Percentiles rank a stretch among this genome's conserved stretches.
phyloP scores from a whole-genome alignment of 2,113 vertebrate genomes.

The Ia io region DNA sequence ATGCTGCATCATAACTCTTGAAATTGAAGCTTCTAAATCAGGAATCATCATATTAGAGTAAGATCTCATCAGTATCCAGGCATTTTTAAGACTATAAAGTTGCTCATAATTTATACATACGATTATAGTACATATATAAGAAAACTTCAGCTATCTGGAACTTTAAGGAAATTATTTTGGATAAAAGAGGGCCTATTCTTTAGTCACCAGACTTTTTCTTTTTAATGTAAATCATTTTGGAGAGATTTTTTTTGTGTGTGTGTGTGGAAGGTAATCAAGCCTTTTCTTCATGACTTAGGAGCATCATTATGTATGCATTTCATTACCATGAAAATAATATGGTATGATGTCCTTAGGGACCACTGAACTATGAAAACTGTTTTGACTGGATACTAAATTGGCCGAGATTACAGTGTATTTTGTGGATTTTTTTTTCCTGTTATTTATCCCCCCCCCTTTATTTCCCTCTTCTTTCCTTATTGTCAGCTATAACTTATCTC shows the following conservation, averaged over 20 bases:
- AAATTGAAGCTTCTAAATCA: constrained; percentile 69
- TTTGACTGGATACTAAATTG: constrained; percentile 51
- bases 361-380: constrained; percentile 18
- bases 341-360: constrained; percentile 35
- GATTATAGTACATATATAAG: constrained; percentile 34
- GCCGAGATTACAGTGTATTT: constrained; percentile 49
- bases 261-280: constrained; percentile 24
- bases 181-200: constrained; percentile 23
- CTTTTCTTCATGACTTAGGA: constrained; percentile 66
- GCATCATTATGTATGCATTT: constrained; percentile 65
- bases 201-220: constrained; percentile 52
- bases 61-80: constrained; percentile 71
- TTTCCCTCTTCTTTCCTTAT: neutral
- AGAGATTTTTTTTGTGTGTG: neutral
- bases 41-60: constrained; percentile 54
- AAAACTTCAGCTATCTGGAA: constrained; percentile 59
- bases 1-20: constrained; percentile 55
- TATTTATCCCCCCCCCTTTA: neutral
- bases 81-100: constrained; percentile 67
- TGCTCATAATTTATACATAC: constrained; percentile 64
- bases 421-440: neutral
- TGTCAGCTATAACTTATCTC: neutral
- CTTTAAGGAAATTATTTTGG: constrained; percentile 46
- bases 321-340: constrained; percentile 67
- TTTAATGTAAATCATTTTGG: constrained; percentile 52